Conservation (phyloP, 1,140 invertebrate genomes). For the Yoshiicerus persimilis region DNA sequence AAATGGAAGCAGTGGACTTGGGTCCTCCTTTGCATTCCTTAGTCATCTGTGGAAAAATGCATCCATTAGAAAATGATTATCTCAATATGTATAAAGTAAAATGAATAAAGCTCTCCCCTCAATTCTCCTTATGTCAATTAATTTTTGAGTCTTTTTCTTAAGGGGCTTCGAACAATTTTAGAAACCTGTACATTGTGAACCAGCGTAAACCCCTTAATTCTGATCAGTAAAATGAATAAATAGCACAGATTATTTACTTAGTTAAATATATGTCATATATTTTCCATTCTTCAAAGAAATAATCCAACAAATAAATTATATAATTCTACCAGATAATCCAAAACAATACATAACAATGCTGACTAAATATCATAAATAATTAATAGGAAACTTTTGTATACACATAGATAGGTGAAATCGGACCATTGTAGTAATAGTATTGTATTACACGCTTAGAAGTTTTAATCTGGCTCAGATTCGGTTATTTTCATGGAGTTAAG, state of each 20-base stretch:
- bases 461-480: no score
- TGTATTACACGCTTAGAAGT: no score
- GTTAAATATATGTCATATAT: not conserved
- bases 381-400: not conserved
- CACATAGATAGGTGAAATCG: no score
- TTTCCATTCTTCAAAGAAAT: not conserved
- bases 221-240: not conserved
- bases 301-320: not conserved
- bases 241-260: not conserved
- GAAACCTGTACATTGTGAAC: no score
- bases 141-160: no score
- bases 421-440: no score
- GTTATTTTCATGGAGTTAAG: no score
- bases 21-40: conserved; percentile 91
- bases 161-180: no score
- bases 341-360: not conserved
- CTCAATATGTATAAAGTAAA: conserved; percentile 53
- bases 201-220: no score
- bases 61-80: conserved; percentile 91
- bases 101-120: not conserved
- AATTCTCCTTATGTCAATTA: no score
- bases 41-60: conserved; percentile 79
- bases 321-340: not conserved
- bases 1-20: conserved; percentile 76
- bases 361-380: no score